These are phyloP conservation scores for Olivierus martensii DNA, from an alignment of 1,140 invertebrate genomes.

Conservation along the genomic window DNA sequence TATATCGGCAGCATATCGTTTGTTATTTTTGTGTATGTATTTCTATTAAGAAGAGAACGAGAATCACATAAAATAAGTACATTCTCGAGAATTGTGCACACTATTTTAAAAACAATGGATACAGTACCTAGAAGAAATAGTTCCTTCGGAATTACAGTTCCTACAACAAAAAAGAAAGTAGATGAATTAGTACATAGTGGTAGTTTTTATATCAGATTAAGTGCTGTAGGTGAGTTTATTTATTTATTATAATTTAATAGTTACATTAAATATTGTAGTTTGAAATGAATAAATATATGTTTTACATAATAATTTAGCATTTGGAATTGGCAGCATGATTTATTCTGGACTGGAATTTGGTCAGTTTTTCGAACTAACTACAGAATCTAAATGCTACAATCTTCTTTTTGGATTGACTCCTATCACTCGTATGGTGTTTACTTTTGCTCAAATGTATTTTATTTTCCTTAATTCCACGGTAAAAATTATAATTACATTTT, in stretches of 20 bases:
- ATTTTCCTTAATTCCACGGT: slow-evolving; percentile 72
- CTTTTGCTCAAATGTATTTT: slow-evolving; percentile 91
- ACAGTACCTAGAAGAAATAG: too few species aligned
- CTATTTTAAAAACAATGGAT: not conserved
- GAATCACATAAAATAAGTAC: not conserved
- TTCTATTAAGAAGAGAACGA: slow-evolving; percentile 32
- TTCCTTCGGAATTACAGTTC: not conserved
- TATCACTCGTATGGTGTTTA: slow-evolving; percentile 75
- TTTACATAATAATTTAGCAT: slow-evolving; percentile 37
- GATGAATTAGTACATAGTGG: slow-evolving; percentile 41
- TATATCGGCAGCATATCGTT: slow-evolving; percentile 82
- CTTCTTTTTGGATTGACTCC: slow-evolving; percentile 72
- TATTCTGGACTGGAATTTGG: slow-evolving; percentile 87
- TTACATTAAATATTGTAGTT: not conserved
- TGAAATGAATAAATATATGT: not conserved
- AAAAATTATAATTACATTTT: not conserved
- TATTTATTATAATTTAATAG: not conserved
- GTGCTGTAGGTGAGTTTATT: slow-evolving; percentile 45
- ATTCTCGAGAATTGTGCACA: not conserved
- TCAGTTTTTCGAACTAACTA: slow-evolving; percentile 76
- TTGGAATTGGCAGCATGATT: slow-evolving; percentile 87
- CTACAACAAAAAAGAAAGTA: not conserved
- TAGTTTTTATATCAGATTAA: slow-evolving; percentile 84
- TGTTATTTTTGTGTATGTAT: slow-evolving; percentile 67
- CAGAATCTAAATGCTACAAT: slow-evolving; percentile 72